Evolutionary conservation across 2,113 vertebrate species (phyloP), one percentile per base, ranked within the genome.

Genomic region (Ptilorrhoa leucosticta): DNA sequence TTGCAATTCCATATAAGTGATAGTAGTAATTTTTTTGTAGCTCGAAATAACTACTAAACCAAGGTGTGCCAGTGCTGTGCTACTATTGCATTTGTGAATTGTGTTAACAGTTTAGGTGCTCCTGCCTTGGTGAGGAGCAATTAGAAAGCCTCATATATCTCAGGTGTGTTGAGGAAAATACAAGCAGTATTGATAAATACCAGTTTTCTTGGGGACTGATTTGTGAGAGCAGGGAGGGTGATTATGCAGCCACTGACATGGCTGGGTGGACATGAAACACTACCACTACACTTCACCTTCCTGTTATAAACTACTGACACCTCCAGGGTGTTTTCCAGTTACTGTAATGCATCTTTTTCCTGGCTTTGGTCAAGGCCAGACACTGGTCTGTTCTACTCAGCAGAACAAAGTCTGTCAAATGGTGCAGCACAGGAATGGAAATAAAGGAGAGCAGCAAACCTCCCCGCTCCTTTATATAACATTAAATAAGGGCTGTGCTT

Each of bases 401-500:
- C 39, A 85, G n/a, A 82, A 82, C 21, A 57, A 64, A 83, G 40
- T 26, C 64, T 7, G 3, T 60, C 64, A 56, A 13, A 27, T 61
- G 51, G 11, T 72, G 45, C n/a, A 40, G 73, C n/a, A 42, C 22
- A 37, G 54, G 37, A 76, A 7, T 8, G 28, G 28, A 61, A 91
- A 72, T 53, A 65, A 5, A 48, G 58, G 16, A 77, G 40, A 72
- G 37, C 44, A 69, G 64, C 45, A 89, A 81, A 87, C 8, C 11
- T 16, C 23, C 39, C 11, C 0, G 0, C 26, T 68, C 20, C 47
- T 70, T 40, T 47, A 15, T 37, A 1, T 23, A 24, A 58, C 23
- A 33, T 72, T 44, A 77, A 86, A 60, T 45, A 39, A 54, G 19
- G 39, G 33, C 39, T 60, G 3, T 4, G 3, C 30, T 39, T 64